Percentiles rank a stretch among this genome's conserved stretches.
phyloP scores from a whole-genome alignment of 2,113 vertebrate species.

The Percopsis transmontana region DNA sequence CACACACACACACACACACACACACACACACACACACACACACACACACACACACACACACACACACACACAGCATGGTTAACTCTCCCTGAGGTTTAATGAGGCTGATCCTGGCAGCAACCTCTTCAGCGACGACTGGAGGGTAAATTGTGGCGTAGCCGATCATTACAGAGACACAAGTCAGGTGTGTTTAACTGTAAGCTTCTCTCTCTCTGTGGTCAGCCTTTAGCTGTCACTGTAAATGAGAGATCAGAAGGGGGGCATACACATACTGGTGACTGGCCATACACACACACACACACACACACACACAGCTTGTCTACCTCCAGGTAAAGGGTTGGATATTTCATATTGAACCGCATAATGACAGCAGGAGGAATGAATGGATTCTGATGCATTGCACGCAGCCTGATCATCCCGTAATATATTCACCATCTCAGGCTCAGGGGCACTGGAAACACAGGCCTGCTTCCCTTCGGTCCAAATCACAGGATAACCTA shows the following conservation, averaged over 20 bases:
- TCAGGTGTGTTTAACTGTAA: constrained; percentile 22
- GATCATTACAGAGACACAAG: constrained; percentile 38
- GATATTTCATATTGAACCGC: constrained; percentile 69
- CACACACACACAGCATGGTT: not conserved
- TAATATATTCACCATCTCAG: constrained; percentile 37
- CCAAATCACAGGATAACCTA: not conserved
- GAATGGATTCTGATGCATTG: constrained; percentile 57
- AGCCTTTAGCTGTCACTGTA: constrained; percentile 27
- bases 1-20: not conserved
- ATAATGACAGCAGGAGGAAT: constrained; percentile 35
- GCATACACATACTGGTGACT: constrained; percentile 1
- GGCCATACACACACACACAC: constrained; percentile 22
- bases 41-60: not conserved
- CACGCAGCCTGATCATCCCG: constrained; percentile 44
- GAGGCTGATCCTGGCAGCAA: constrained; percentile 34
- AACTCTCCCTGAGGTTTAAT: constrained; percentile 41
- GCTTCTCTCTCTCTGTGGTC: constrained; percentile 32
- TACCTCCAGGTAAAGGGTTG: constrained; percentile 57
- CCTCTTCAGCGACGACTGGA: constrained; percentile 41
- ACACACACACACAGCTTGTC: not conserved
- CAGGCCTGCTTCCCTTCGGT: constrained; percentile 18
- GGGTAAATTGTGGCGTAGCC: constrained; percentile 44
- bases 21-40: not conserved
- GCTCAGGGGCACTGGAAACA: constrained; percentile 37
- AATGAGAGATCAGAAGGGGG: constrained; percentile 49